Percentiles rank a stretch among this genome's conserved stretches.
Evolutionary conservation across 2,113 vertebrate genomes (phyloP).

Genomic region (Brevimyrus niger): DNA sequence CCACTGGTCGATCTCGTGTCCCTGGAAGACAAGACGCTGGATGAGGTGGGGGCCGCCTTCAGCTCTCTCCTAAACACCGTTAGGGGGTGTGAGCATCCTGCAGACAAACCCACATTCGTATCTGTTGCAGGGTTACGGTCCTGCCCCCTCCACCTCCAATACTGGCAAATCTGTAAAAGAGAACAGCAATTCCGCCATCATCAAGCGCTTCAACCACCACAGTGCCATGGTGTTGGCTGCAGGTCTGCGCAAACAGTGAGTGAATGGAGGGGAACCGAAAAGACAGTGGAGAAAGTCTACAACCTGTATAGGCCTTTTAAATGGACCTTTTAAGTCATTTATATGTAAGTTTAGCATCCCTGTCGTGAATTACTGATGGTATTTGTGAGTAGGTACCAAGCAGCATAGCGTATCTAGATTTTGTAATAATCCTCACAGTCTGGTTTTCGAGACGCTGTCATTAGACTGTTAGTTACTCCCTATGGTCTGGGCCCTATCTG

Average conservation of each 20-base stretch:
- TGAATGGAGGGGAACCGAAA: not conserved
- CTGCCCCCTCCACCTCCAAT: slow-evolving; percentile 72
- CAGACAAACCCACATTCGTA: not conserved
- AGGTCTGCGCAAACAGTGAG: slow-evolving; percentile 84
- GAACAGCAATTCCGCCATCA: slow-evolving; percentile 92
- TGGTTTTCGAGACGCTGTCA: not conserved
- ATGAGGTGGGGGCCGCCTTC: slow-evolving; percentile 73
- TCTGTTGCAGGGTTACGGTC: slow-evolving; percentile 76
- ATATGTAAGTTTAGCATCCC: not conserved
- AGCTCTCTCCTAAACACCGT: not conserved
- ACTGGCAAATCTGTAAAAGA: slow-evolving; percentile 77
- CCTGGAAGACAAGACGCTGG: slow-evolving; percentile 88
- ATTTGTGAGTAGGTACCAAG: not conserved
- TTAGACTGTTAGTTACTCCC: not conserved
- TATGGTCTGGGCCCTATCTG: not conserved
- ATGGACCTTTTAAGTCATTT: not conserved
- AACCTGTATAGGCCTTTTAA: not conserved
- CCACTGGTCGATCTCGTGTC: slow-evolving; percentile 86
- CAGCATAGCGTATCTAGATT: not conserved
- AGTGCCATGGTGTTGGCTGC: slow-evolving; percentile 98
- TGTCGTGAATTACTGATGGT: not conserved
- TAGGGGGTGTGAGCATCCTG: not conserved
- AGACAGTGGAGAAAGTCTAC: not conserved
- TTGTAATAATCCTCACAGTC: not conserved
- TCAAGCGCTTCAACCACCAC: slow-evolving; percentile 97